These are phyloP conservation scores for Psix sp. DNA, from an alignment of 1,140 invertebrate species.

Conservation along the genomic window DNA sequence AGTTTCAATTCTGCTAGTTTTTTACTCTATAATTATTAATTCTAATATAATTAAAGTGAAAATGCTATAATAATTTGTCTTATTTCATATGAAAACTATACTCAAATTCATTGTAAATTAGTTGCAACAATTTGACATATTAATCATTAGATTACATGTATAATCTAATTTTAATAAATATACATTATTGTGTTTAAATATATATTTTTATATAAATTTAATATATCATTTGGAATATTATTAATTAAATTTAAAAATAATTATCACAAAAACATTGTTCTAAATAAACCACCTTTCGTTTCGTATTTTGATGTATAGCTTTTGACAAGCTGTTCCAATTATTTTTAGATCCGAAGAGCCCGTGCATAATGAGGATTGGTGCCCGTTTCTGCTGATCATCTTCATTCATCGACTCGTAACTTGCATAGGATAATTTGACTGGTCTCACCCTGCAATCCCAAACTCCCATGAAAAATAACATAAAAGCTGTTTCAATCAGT, in stretches of 20 bases:
- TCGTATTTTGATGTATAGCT: slow-evolving; percentile 81
- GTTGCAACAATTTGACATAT: too few relatives aligned
- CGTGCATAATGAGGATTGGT: slow-evolving; percentile 90
- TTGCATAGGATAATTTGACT: slow-evolving; percentile 79
- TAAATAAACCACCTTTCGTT: slow-evolving; percentile 82
- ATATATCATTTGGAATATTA: too few relatives aligned
- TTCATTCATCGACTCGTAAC: slow-evolving; percentile 77
- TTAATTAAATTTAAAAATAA: slow-evolving; percentile 2
- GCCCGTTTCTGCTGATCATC: slow-evolving; percentile 62
- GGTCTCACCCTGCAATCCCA: slow-evolving; percentile 62
- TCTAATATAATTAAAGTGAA: too few relatives aligned
- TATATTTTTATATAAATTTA: too few relatives aligned
- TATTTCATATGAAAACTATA: too few relatives aligned
- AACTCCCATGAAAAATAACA: too few relatives aligned
- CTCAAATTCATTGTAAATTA: too few relatives aligned
- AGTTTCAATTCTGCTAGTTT: slow-evolving; percentile 4
- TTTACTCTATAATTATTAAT: slow-evolving; percentile 8
- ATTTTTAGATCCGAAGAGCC: slow-evolving; percentile 88
- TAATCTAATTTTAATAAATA: too few relatives aligned
- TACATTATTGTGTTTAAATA: too few relatives aligned
- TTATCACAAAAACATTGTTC: slow-evolving; percentile 11
- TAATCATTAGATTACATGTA: too few relatives aligned
- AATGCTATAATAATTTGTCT: too few relatives aligned
- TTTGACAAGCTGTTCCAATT: slow-evolving; percentile 91
- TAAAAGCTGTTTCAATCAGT: too few relatives aligned